These are phyloP conservation scores for Lysiphlebus fabarum DNA, from an alignment of 1,140 invertebrate species.

Conservation along the genomic window DNA sequence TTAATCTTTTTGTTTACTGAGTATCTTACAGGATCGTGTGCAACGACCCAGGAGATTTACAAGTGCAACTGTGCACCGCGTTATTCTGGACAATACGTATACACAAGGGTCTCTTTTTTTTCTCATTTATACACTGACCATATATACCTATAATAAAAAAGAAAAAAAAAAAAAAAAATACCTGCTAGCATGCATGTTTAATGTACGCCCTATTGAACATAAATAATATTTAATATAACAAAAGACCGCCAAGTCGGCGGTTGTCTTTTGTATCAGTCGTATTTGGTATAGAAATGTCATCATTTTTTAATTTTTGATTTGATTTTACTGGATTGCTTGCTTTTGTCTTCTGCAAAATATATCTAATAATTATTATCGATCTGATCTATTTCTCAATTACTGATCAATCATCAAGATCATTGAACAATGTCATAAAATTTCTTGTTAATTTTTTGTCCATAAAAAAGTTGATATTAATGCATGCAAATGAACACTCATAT, in stretches of 20 bases:
- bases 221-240: constrained; percentile 58
- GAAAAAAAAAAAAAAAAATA: constrained; percentile 16
- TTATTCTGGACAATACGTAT: constrained; percentile 14
- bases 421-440: too few species aligned
- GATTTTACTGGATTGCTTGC: too few species aligned
- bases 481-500: too few species aligned
- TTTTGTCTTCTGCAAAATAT: too few species aligned
- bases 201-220: constrained; percentile 29
- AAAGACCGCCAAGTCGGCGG: constrained; percentile 32
- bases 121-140: background rate
- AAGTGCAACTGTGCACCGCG: constrained; percentile 13
- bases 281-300: constrained; percentile 56
- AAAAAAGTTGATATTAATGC: too few species aligned
- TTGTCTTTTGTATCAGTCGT: constrained; percentile 39
- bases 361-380: too few species aligned
- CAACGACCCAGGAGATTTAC: constrained; percentile 11
- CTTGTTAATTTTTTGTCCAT: too few species aligned
- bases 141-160: too few species aligned
- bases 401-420: too few species aligned
- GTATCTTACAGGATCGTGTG: constrained; percentile 5
- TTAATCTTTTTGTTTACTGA: background rate
- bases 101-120: background rate
- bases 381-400: too few species aligned
- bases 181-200: constrained; percentile 32
- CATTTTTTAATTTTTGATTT: constrained; percentile 45